A percentile compares a stretch with the other conserved stretches of the same genome.
Evolutionary conservation across 2,888 invertebrate genomes (phyloP).

Genomic region (Podabrus alpinus): DNA sequence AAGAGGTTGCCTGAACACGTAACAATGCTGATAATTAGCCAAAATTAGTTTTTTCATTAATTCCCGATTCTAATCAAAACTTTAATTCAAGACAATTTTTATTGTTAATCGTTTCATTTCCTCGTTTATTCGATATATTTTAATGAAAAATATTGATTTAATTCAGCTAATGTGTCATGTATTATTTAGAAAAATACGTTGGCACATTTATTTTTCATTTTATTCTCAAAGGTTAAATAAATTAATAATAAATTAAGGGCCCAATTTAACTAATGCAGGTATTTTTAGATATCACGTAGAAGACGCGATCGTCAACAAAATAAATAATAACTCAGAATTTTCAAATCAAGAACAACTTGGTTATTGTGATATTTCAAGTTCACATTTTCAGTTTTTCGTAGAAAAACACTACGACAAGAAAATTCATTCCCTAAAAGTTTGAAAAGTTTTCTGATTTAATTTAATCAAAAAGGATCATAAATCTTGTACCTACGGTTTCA

Average conservation of each 20-base stretch:
- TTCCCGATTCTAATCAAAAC: not conserved
- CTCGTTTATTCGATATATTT: not conserved
- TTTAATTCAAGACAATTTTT: not conserved
- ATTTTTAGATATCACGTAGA: not conserved
- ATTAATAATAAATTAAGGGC: not conserved
- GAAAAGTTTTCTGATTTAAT: not conserved
- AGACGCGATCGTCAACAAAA: not conserved
- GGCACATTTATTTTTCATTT: not conserved
- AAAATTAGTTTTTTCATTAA: not conserved
- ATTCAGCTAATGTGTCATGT: not conserved
- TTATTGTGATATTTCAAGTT: not conserved
- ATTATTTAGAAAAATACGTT: not conserved
- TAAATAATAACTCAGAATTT: not conserved
- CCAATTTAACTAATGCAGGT: constrained; percentile 7
- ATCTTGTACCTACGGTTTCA: not conserved
- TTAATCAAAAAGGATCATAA: not conserved
- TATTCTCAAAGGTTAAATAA: not conserved
- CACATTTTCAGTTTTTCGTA: not conserved
- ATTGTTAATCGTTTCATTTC: not conserved
- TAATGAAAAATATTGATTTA: not conserved
- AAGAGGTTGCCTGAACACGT: not conserved
- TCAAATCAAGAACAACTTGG: not conserved
- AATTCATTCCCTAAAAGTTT: not conserved
- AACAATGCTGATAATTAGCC: not conserved
- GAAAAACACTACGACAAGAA: not conserved